These are phyloP conservation scores for Andrena hattorfiana DNA, from an alignment of 2,888 invertebrate genomes.

Conservation along the genomic window DNA sequence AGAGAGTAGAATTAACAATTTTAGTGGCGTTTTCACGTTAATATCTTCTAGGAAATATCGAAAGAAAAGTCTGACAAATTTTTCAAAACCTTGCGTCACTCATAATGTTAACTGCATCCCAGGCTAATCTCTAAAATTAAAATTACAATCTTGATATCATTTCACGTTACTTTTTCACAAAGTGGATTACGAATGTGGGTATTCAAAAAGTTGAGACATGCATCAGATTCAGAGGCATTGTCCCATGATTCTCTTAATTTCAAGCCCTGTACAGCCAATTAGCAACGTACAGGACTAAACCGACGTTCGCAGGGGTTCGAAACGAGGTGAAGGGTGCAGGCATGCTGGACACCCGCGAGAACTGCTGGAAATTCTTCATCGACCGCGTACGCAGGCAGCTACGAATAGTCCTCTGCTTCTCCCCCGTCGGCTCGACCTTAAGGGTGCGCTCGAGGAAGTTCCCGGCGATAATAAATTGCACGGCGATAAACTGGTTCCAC, in stretches of 20 bases:
- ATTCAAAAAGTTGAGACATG: no score
- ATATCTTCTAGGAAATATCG: no score
- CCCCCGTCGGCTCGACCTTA: slow-evolving; percentile 97
- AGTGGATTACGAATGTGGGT: no score
- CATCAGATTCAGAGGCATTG: no score
- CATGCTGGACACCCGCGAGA: slow-evolving; percentile 95
- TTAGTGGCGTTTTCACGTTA: no score
- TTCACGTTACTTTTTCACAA: no score
- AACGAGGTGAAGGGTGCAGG: slow-evolving; percentile 92
- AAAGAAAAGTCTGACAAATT: no score
- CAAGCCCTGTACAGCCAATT: not conserved
- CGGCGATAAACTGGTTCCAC: slow-evolving; percentile 99
- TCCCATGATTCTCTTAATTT: not conserved
- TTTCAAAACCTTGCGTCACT: no score
- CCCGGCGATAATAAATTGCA: slow-evolving; percentile 97
- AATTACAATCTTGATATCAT: no score
- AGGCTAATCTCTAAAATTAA: no score
- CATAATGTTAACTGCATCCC: no score
- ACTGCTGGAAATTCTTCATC: slow-evolving; percentile 99
- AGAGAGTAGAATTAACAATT: no score
- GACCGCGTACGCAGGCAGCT: slow-evolving; percentile 96
- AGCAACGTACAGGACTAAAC: not conserved
- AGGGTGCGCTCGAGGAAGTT: slow-evolving; percentile 97
- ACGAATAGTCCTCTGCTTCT: slow-evolving; percentile 98
- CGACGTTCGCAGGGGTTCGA: slow-evolving; percentile 77